These are phyloP conservation scores for Drosophila bifasciata DNA, from an alignment of 1,140 invertebrate genomes.

Conservation along the genomic window DNA sequence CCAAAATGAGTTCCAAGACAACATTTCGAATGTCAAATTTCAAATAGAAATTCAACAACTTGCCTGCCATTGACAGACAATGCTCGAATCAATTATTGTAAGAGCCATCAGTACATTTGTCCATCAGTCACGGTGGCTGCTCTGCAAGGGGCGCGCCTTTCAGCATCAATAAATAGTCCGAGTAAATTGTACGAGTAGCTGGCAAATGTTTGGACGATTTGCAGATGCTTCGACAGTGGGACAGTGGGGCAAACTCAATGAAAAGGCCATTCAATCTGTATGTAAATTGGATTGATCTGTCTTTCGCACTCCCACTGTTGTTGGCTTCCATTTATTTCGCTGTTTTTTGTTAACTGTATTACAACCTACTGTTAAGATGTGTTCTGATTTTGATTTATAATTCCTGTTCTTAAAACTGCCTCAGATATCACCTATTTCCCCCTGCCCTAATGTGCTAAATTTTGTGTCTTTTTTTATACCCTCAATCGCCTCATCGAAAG, in stretches of 20 bases:
- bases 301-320: too few species aligned
- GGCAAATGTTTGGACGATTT: constrained; percentile 45
- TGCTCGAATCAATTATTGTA: constrained; percentile 64
- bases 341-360: neutral
- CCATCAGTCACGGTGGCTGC: constrained; percentile 37
- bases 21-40: constrained; percentile 28
- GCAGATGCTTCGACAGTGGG: constrained; percentile 32
- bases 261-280: too few species aligned
- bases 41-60: neutral
- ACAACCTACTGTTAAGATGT: neutral
- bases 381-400: too few species aligned
- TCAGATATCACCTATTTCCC: neutral
- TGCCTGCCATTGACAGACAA: constrained; percentile 55
- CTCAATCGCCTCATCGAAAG: constrained; percentile 34
- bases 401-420: neutral
- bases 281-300: too few species aligned
- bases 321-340: neutral
- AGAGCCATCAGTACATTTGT: constrained; percentile 12
- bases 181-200: constrained; percentile 16
- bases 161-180: constrained; percentile 49
- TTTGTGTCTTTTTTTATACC: constrained; percentile 12
- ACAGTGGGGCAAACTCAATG: constrained; percentile 23
- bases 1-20: constrained; percentile 13
- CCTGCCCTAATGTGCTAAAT: constrained; percentile 8
- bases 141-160: constrained; percentile 50